Conservation (phyloP, 2,888 invertebrate genomes). For the Sthenelais limicola region DNA sequence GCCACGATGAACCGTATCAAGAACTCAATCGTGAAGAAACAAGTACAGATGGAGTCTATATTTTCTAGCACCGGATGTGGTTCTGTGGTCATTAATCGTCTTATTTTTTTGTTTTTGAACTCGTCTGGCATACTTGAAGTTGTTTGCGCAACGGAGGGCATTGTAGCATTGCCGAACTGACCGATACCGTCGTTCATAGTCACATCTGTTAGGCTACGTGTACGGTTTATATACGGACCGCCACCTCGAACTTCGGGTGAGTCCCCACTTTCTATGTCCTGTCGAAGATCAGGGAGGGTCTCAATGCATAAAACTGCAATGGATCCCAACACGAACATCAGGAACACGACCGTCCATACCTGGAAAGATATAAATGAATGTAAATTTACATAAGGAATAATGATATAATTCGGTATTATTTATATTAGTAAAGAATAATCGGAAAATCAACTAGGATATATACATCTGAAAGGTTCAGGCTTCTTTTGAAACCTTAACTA, state of each 20-base stretch:
- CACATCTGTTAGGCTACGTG: slow-evolving; percentile 9
- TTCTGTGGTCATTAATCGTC: slow-evolving; percentile 44
- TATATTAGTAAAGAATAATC: no score
- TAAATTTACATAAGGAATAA: no score
- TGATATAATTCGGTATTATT: no score
- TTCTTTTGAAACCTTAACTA: no score
- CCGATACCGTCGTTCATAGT: neutral
- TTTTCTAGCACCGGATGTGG: slow-evolving; percentile 49
- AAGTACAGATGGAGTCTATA: slow-evolving; percentile 51
- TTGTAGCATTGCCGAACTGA: neutral
- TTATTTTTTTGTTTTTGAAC: slow-evolving; percentile 44
- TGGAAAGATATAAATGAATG: no score
- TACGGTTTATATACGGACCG: slow-evolving; percentile 2
- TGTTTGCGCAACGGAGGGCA: neutral
- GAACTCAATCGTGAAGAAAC: slow-evolving; percentile 57
- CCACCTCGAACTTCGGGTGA: slow-evolving; percentile 3
- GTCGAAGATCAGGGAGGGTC: slow-evolving; percentile 46
- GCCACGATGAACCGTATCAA: slow-evolving; percentile 53
- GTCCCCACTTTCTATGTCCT: neutral
- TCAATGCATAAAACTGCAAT: slow-evolving; percentile 51
- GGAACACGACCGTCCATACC: slow-evolving; percentile 50
- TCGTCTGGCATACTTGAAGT: neutral
- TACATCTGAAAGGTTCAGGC: no score
- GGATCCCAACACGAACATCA: slow-evolving; percentile 49
- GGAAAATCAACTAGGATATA: no score